These are phyloP conservation scores for Sandelia bainsii DNA, from an alignment of 2,797 vertebrate species.

Conservation along the genomic window DNA sequence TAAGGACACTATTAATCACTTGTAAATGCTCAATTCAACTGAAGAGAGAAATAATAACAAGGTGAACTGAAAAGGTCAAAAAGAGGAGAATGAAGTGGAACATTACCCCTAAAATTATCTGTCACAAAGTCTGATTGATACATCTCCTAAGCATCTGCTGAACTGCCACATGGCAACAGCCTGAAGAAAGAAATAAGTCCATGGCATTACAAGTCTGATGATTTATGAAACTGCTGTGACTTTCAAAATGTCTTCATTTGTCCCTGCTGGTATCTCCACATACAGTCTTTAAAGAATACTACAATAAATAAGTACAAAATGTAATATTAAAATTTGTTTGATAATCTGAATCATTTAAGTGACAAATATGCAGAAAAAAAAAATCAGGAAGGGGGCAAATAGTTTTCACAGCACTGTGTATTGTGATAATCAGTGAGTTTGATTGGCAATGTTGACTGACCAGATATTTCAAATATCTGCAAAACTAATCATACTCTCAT, in stretches of 20 bases:
- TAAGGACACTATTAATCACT: too few species aligned
- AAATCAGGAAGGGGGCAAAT: too few species aligned
- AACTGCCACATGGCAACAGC: background rate
- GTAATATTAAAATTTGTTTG: too few species aligned
- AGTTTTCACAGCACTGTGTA: too few species aligned
- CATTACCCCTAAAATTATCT: conserved; percentile 6
- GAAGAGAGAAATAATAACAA: background rate
- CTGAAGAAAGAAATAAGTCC: background rate
- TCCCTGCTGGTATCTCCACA: background rate
- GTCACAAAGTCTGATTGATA: conserved; percentile 4
- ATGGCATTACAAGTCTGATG: background rate
- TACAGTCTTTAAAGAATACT: background rate
- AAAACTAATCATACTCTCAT: too few species aligned
- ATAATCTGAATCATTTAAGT: too few species aligned
- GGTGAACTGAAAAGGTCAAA: conserved; percentile 3
- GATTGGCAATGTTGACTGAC: too few species aligned
- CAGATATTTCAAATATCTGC: too few species aligned
- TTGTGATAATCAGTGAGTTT: too few species aligned
- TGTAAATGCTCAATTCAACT: background rate
- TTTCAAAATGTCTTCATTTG: conserved; percentile 10
- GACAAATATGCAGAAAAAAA: too few species aligned
- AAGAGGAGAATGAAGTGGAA: background rate
- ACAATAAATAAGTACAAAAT: background rate
- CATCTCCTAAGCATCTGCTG: background rate
- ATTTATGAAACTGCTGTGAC: background rate